A percentile compares a stretch with the other conserved stretches of the same genome.
These are phyloP conservation scores for Trichopoda pennipes DNA, from an alignment of 2,888 invertebrate genomes.

Conservation along the genomic window DNA sequence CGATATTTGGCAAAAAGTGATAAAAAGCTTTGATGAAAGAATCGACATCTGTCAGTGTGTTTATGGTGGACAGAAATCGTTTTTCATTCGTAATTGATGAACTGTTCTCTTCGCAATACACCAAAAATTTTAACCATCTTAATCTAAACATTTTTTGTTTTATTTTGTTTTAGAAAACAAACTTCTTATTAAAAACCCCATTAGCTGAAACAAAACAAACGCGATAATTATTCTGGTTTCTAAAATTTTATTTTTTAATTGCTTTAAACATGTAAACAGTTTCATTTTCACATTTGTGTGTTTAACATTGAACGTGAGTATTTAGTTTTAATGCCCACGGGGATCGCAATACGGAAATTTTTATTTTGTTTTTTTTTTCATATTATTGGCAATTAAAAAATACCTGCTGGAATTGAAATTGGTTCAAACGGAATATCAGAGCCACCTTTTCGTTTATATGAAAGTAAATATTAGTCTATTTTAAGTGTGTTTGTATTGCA, in stretches of 20 bases:
- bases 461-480: constrained; percentile 2
- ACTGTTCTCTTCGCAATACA: no score
- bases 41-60: no score
- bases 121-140: no score
- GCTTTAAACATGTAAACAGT: constrained; percentile 34
- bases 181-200: no score
- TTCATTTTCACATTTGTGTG: constrained; percentile 35
- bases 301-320: constrained; percentile 23
- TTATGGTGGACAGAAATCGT: no score
- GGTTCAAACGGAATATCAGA: constrained; percentile 11
- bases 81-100: no score
- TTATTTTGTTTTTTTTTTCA: constrained; percentile 35
- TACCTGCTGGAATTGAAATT: constrained; percentile 57
- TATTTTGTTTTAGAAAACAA: no score
- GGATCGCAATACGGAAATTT: background rate
- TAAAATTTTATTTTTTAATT: background rate
- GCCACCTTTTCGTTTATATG: background rate
- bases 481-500: background rate
- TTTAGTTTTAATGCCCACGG: constrained; percentile 13
- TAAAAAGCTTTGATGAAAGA: no score
- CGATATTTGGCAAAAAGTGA: no score
- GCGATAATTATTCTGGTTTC: background rate
- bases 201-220: background rate
- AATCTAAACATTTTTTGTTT: no score
- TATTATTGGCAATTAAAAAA: constrained; percentile 39